Evolutionary conservation across 2,113 vertebrate species (phyloP), one percentile per base, ranked within the genome.

Genomic region (Otis tarda): DNA sequence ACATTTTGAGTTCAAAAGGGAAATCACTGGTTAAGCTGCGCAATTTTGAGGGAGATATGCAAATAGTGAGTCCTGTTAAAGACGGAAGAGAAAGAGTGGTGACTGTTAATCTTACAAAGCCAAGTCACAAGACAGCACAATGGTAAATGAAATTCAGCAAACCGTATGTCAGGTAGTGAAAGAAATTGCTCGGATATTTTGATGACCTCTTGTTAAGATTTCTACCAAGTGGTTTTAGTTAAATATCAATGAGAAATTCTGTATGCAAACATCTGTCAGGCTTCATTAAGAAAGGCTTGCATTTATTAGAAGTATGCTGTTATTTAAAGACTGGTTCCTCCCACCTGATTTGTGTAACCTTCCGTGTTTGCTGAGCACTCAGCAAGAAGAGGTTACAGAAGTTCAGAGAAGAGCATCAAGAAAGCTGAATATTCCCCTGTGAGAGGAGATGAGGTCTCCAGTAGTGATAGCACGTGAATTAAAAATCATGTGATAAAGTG

Each of bases 121-220:
- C 35, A 43, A 50, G 35, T 23, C 80, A 33, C 12, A 27, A 65
- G 52, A 30, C 14, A 86, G 39, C 71, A 59, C 23, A 88, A 43
- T 35, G 8, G 82, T 67, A 85, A 85, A 63, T 70, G 37, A 78
- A 90, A 86, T 92, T 91, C 28, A 52, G 13, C 5, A 19, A 81
- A 90, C 23, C 10, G 0, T 67, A 33, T 70, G 60, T 83, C 50
- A 60, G n/a, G 10, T 52, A 78, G 39, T 60, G 41, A 88, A 77
- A 75, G 14, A 88, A 88, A 86, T 74, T 74, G 11, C 43, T 88
- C 33, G n/a, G 22, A 25, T 93, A 35, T 90, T 91, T 70, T 88
- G 63, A 39, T 88, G 85, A 80, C 37, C 68, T 71, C 83, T 81
- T 67, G 18, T 90, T 86, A 95, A 93, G 60, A 92, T 88, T 88